Evolutionary conservation across 1,140 invertebrate genomes (phyloP).

Genomic region (Adelges cooleyi): DNA sequence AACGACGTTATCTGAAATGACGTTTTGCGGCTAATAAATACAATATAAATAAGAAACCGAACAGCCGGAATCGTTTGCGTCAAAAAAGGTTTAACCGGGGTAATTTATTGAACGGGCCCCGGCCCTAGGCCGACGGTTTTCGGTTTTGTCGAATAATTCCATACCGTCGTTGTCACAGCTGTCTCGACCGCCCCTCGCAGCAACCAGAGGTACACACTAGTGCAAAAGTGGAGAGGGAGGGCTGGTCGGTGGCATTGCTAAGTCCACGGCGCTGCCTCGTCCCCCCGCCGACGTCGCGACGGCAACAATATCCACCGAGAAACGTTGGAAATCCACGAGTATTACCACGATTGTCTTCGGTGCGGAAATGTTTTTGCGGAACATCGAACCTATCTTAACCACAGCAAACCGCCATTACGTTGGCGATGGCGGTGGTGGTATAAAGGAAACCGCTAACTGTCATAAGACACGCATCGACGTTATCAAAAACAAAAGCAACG

Average conservation of each 20-base stretch:
- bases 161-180: conserved; percentile 9
- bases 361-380: neutral
- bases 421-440: no score
- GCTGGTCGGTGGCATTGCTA: no score
- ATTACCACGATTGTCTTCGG: conserved; percentile 5
- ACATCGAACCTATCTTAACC: no score
- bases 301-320: neutral
- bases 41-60: conserved; percentile 29
- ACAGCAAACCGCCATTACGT: no score
- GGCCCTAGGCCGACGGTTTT: conserved; percentile 13
- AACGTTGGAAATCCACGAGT: neutral
- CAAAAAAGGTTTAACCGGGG: conserved; percentile 26
- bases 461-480: no score
- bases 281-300: neutral
- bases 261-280: neutral
- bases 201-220: no score
- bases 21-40: conserved; percentile 29
- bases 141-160: conserved; percentile 22
- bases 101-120: conserved; percentile 18
- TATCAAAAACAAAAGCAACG: no score
- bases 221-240: no score
- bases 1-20: conserved; percentile 28
- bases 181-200: neutral
- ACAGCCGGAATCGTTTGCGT: conserved; percentile 28
- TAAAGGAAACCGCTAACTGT: no score